Base-by-base conservation (phyloP, 2,113 vertebrate species). In the Grallaria varia region DNA sequence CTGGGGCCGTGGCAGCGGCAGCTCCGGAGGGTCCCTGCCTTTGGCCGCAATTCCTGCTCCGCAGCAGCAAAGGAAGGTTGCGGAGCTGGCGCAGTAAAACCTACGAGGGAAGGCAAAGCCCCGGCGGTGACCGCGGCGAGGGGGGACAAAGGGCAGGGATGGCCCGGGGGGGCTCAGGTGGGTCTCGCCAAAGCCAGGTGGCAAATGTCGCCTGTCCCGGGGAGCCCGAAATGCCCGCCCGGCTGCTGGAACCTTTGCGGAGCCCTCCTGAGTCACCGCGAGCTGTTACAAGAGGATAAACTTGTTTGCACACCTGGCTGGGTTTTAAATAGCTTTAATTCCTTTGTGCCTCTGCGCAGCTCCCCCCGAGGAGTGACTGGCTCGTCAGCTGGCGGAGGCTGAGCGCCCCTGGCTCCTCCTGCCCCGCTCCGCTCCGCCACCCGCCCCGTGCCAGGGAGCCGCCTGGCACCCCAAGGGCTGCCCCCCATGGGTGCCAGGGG, bases 231-330 rank as follows among this genome's bases (percentile, higher is more conserved):
- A 33, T 28, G 68, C 40, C 84, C 6, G 0, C 4, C 0, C 0
- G 31, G 76, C 84, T 77, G 89, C 89, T 14, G 64, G 35, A 52
- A 95, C 96, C 93, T 96, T 95, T 91, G 1, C 0, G 7, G 89
- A 87, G 80, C 68, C 45, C 91, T 37, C 60, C 66, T 8, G 16
- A 2, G 24, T 52, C 92, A 35, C 30, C 23, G 0, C 47, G 20
- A 19, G 91, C 93, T 87, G 84, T 20, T 82, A 23, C 60, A 2
- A 8, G 77, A 86, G 95, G 89, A 95, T 89, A 37, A 97, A 89
- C 94, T 84, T 94, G 95, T 95, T 95, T 94, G 95, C 94, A 76
- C 94, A 97, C 94, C 96, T 95, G 96, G 94, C 91, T 87, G 93
- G 13, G 69, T 72, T 92, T 96, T 88, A 90, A 90, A 83, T 35